These are phyloP conservation scores for Mesoclemmys tuberculata DNA, from an alignment of 2,113 vertebrate species.

Conservation along the genomic window DNA sequence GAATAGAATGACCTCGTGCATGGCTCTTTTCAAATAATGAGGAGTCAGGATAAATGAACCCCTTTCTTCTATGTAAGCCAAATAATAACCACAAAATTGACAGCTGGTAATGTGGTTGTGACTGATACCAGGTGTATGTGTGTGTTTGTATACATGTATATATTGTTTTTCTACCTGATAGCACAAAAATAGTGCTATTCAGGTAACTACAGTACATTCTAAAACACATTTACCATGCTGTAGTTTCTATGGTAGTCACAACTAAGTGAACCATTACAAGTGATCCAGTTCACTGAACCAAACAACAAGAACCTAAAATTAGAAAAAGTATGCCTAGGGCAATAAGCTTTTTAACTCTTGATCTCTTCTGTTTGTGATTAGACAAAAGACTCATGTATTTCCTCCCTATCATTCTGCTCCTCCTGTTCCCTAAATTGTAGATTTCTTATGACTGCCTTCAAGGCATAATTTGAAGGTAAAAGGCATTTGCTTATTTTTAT, in stretches of 20 bases:
- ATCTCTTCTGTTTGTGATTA: conserved; percentile 38
- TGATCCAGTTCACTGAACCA: conserved; percentile 46
- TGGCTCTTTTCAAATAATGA: conserved; percentile 32
- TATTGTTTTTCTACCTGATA: background rate
- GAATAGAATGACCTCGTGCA: conserved; percentile 43
- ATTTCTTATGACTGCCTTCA: conserved; percentile 10
- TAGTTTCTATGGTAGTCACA: conserved; percentile 15
- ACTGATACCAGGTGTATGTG: background rate
- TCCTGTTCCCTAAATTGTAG: background rate
- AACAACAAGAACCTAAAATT: conserved; percentile 34
- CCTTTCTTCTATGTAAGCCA: background rate
- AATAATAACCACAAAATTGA: background rate
- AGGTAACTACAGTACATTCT: conserved; percentile 1
- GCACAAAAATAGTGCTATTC: background rate
- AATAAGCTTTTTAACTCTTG: background rate
- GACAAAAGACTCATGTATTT: conserved; percentile 27
- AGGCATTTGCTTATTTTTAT: conserved; percentile 45
- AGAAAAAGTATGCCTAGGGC: conserved; percentile 38
- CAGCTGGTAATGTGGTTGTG: rapidly evolving
- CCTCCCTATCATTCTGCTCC: background rate
- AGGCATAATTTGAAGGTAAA: conserved; percentile 10
- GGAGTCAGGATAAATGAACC: background rate
- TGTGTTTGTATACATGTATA: rapidly evolving
- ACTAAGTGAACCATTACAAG: conserved; percentile 29
- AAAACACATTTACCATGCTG: background rate